Evolutionary conservation across 2,113 vertebrate genomes (phyloP).

Genomic region (Micronycteris hirsuta): DNA sequence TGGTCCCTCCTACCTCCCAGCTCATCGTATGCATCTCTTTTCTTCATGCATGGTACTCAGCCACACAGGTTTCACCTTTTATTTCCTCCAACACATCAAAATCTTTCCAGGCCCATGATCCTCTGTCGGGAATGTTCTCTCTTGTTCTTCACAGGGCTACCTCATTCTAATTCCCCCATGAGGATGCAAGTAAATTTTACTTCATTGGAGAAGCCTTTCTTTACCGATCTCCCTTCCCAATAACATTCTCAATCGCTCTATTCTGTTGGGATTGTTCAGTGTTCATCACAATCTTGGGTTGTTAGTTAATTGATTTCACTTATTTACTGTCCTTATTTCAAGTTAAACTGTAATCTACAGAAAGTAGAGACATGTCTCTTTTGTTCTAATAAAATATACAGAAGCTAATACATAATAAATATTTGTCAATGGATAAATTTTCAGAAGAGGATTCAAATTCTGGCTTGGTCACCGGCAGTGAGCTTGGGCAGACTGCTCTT

Average conservation of each 20-base stretch:
- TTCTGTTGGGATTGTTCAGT: not conserved
- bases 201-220: not conserved
- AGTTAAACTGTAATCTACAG: not conserved
- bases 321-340: not conserved
- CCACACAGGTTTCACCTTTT: not conserved
- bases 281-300: not conserved
- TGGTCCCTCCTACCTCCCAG: not conserved
- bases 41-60: not conserved
- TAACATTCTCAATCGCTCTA: not conserved
- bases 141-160: not conserved
- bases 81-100: not conserved
- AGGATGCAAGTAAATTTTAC: not conserved
- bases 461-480: too few species aligned
- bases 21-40: not conserved
- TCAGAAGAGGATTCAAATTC: not conserved
- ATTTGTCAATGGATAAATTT: not conserved
- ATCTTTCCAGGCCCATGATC: not conserved
- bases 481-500: not conserved
- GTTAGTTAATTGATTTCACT: not conserved
- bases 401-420: not conserved
- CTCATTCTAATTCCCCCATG: not conserved
- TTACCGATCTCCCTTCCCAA: not conserved
- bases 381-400: too few species aligned
- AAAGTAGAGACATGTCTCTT: not conserved
- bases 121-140: not conserved